Base-by-base conservation (phyloP, 2,113 vertebrate species). In the Dolichallabes microphthalmus region DNA sequence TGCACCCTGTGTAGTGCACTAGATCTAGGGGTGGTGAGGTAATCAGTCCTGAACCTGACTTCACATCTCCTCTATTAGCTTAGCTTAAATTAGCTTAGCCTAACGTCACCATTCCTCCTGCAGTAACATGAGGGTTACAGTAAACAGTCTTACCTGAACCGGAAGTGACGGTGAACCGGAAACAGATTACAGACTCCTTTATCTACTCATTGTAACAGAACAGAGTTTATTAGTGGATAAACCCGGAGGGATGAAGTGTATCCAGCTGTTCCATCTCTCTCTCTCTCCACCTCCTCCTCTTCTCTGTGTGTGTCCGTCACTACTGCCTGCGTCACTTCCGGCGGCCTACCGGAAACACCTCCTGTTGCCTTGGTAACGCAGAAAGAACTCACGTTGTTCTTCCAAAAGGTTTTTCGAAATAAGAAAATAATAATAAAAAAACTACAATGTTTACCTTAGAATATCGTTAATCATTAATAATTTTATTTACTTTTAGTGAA, bases 291-390 rank as follows among this genome's bases (percentile, higher is more conserved):
- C 58, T 58, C 58, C 5, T 6, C 6, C 19, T 20, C 60, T 3
- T 61, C 1, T 61, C 12, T 63, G 22, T 64, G 8, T 53, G 73
- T 45, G 53, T 9, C 50, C 32, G 35, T 15, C 8, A 35, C 55
- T 73, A 25, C 32, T 25, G 53, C 1, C 19, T 39, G 80, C 55
- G 91, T 91, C 91, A 94, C 89, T 89, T 93, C 93, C 93, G 87
- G 45, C 0, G 50, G 0, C 0, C 0, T 0, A 86, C 39, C 88
- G 92, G 92, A 93, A 92, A 83, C 85, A 9, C 25, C 22, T 13
- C 14, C 22, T 7, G 39, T 74, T 4, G 71, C 39, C 71, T 25
- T 50, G 71, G 71, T 50, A 45, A 74, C 71, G 20, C 39, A n/a
- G 71, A 11, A 7, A 4, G 2, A 5, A n/a, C 0, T 39, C 7